Evolutionary conservation across 2,888 invertebrate genomes (phyloP), one percentile per base, ranked within the genome.

Genomic region (Gnatocerus cornutus): DNA sequence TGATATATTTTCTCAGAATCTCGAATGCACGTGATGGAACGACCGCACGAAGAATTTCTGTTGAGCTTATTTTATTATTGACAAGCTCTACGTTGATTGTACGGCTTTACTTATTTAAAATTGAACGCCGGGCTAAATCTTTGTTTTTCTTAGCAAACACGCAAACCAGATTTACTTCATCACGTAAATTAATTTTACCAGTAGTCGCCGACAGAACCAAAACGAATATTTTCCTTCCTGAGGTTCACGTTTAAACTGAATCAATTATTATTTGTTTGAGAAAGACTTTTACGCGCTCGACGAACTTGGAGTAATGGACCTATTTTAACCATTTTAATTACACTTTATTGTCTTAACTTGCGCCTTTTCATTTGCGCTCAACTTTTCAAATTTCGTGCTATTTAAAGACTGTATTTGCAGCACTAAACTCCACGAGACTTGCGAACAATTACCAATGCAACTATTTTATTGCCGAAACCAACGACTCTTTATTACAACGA

Each of bases 21-120:
- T 10, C 41, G 27, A 21, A 52, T 33, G 39, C 29, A 21, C 27
- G 53, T 61, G 61, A 48, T 61, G 48, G 61, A 48, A 48, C 21
- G 43, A 8, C 29, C n/a, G 21, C 37, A 39, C 52, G 27, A 13
- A 27, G 63, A 62, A 62, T 52, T 61, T 62, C 50, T 48, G 59
- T 12, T 13, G 27, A 53, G 63, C 63, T 63, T 53, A 65, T 56
- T 65, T 65, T 65, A 65, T 65, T 65, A 64, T 64, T 64, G 64
- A 64, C 39, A 53, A 64, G 64, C 64, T 64, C 21, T 45, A 33
- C 33, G 33, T 29, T 65, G 65, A 65, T 65, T 65, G 65, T 52
- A 16, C 14, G n/a, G 53, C 48, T 52, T 10, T 46, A 29, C 59
- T 62, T 52, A 62, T 62, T 62, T 62, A 62, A 52, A 62, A 62